phyloP scores from a whole-genome alignment of 1,140 invertebrate species.

The Drosophila punjabiensis region DNA sequence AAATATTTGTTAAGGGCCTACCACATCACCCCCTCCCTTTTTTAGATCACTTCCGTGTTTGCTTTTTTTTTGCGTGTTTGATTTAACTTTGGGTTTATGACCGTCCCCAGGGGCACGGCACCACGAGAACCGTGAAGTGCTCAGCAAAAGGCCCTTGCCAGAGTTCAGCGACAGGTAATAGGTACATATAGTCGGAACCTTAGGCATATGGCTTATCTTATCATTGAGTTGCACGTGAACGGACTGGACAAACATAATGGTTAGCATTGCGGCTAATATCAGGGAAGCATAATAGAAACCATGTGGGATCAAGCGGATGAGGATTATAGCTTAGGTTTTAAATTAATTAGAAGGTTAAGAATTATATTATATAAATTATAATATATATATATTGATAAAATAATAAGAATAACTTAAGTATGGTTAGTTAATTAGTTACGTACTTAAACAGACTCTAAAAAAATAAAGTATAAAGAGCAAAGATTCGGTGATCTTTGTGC shows the following conservation, averaged over 20 bases:
- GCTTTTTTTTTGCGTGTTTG: constrained; percentile 21
- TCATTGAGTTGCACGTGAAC: constrained; percentile 70
- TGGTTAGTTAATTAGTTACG: too few species aligned
- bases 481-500: too few species aligned
- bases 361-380: too few species aligned
- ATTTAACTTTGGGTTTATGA: constrained; percentile 44
- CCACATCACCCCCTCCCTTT: not conserved
- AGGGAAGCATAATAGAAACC: not conserved
- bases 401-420: too few species aligned
- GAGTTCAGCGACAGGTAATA: constrained; percentile 60
- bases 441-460: too few species aligned
- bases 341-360: too few species aligned
- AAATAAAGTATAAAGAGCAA: too few species aligned
- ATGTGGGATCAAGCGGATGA: not conserved
- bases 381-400: too few species aligned
- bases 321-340: too few species aligned
- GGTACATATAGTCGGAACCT: constrained; percentile 26
- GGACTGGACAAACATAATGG: constrained; percentile 44
- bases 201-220: constrained; percentile 50
- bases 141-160: constrained; percentile 55
- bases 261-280: constrained; percentile 20
- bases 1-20: constrained; percentile 31
- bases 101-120: constrained; percentile 35
- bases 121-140: constrained; percentile 15
- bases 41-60: constrained; percentile 42